These are phyloP conservation scores for Ctenochaetus hawaiiensis DNA, from an alignment of 2,797 vertebrate species.

Conservation along the genomic window DNA sequence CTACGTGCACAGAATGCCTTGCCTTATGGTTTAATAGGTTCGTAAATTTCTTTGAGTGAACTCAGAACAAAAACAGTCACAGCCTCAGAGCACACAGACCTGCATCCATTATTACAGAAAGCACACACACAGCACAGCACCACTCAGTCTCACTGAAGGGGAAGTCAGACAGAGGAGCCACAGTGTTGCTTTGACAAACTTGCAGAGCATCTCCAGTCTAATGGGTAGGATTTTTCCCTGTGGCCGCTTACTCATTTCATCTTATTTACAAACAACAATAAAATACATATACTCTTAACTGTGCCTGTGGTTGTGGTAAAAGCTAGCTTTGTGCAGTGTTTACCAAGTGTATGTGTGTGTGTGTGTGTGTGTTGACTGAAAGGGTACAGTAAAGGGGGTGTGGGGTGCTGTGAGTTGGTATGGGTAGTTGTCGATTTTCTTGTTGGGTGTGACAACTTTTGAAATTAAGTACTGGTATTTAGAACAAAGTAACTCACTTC, in stretches of 20 bases:
- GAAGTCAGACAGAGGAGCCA: constrained; percentile 16
- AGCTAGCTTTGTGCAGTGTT: constrained; percentile 73
- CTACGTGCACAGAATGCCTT: constrained; percentile 29
- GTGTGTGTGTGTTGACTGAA: constrained; percentile 40
- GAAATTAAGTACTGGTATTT: constrained; percentile 49
- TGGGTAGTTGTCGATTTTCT: constrained; percentile 63
- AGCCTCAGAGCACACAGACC: constrained; percentile 56
- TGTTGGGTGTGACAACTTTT: constrained; percentile 58
- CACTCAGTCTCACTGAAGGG: constrained; percentile 15
- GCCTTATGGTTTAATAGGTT: constrained; percentile 57
- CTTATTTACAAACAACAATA: constrained; percentile 48
- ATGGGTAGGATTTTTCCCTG: constrained; percentile 33
- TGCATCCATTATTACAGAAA: constrained; percentile 41
- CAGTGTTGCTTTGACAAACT: constrained; percentile 13
- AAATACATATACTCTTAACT: constrained; percentile 62
- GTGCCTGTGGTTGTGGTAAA: constrained; percentile 75
- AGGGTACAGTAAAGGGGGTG: constrained; percentile 47
- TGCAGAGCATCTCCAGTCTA: constrained; percentile 28
- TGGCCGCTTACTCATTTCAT: constrained; percentile 43
- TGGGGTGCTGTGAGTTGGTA: constrained; percentile 33
- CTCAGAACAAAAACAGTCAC: constrained; percentile 31
- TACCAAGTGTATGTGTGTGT: constrained; percentile 47
- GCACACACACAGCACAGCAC: constrained; percentile 52
- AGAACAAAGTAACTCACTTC: constrained; percentile 64
- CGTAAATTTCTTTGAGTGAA: constrained; percentile 23